Percentiles rank a stretch among this genome's conserved stretches.
phyloP scores from a whole-genome alignment of 2,113 vertebrate species.

The Sturnus vulgaris region DNA sequence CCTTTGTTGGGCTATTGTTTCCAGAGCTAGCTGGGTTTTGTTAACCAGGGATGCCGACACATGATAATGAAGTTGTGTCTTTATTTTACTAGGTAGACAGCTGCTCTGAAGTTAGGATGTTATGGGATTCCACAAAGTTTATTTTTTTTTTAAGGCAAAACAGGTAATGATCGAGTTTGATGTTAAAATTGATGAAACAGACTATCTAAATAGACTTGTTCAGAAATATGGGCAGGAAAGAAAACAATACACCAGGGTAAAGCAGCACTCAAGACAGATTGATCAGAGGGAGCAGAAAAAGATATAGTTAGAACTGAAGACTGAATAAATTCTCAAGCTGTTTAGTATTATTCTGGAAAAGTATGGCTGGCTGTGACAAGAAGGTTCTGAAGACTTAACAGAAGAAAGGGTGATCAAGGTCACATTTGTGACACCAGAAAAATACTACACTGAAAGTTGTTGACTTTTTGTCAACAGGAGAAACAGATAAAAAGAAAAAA shows the following conservation, averaged over 20 bases:
- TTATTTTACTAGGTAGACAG: background rate
- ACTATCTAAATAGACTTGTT: conserved; percentile 43
- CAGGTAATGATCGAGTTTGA: conserved; percentile 43
- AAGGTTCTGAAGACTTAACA: background rate
- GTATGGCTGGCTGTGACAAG: background rate
- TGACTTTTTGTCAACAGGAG: background rate
- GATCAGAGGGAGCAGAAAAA: conserved; percentile 28
- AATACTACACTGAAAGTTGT: background rate
- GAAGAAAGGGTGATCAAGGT: conserved; percentile 5
- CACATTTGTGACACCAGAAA: background rate
- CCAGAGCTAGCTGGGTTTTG: background rate
- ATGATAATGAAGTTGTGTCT: background rate
- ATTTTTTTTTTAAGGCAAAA: background rate
- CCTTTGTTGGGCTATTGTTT: background rate
- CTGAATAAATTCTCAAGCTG: conserved; percentile 37
- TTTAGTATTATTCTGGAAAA: background rate
- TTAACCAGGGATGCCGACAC: background rate
- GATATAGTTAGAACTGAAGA: conserved; percentile 12
- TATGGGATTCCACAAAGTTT: background rate
- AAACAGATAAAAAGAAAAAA: background rate
- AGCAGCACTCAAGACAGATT: conserved; percentile 5
- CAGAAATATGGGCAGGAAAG: conserved; percentile 18
- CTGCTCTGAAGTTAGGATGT: conserved; percentile 8
- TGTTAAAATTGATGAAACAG: conserved; percentile 58
- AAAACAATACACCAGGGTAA: conserved; percentile 2